Evolutionary conservation across 2,888 invertebrate genomes (phyloP), one percentile per base, ranked within the genome.

Genomic region (Syritta pipiens): DNA sequence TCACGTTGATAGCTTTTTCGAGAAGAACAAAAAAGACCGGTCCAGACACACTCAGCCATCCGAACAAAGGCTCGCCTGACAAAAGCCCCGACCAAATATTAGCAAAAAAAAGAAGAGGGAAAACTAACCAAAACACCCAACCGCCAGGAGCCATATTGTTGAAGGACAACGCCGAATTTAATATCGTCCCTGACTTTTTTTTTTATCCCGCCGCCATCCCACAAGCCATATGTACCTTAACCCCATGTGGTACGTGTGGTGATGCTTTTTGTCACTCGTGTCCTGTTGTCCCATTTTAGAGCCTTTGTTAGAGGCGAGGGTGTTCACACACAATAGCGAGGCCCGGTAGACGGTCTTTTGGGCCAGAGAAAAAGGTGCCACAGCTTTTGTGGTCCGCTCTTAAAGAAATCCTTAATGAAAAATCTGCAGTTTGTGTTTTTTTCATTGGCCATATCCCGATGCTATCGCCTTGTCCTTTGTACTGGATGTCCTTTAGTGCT

Each of bases 211-310:
- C 4, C 49, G 22, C 20, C 40, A 10, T 20, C 19, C 10, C 10
- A 44, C 12, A 3, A 37, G 7, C 17, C n/a, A 19, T 20, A 53
- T 30, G 48, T n/a, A 30, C 5, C 44, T 35, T 26, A 44, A n/a
- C 72, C 67, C 37, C 67, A 67, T 65, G 67, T 67, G 72, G 59
- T 59, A 44, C 51, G 65, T 74, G 65, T 51, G 44, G 42, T 59
- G 10, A 12, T 46, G 42, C 7, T 55, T 57, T 55, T 46, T 40
- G 26, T 48, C 22, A 1, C 32, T 32, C 19, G 14, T n/a, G n/a
- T 17, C 4, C 7, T 20, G 17, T 24, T 60, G 32, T 6, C 59
- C 24, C 22, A 60, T 60, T 55, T 46, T 62, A 10, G 44, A 59
- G 53, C 26, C 75, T 48, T 75, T 75, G 68, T 75, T 9, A 30